These are phyloP conservation scores for Mixornis gularis DNA, from an alignment of 2,113 vertebrate species.

Conservation along the genomic window DNA sequence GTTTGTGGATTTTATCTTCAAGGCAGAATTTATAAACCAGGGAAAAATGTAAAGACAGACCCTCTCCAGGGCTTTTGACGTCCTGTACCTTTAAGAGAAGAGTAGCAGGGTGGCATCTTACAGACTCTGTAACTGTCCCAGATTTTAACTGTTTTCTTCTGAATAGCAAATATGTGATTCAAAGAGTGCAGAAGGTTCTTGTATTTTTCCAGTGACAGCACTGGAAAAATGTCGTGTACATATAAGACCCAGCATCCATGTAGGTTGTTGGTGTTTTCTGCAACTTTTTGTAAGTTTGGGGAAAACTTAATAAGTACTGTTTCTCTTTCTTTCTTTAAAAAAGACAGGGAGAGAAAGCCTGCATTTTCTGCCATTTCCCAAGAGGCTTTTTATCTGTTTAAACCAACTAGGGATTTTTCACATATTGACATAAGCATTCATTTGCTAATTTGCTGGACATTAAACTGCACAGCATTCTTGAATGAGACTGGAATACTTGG, in stretches of 20 bases:
- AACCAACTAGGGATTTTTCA: slow-evolving; percentile 73
- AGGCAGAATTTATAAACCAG: not conserved
- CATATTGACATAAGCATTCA: slow-evolving; percentile 82
- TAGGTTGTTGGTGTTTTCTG: not conserved
- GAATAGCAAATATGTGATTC: not conserved
- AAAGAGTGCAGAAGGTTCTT: not conserved
- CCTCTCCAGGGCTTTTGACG: not conserved
- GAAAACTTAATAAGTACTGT: slow-evolving; percentile 5
- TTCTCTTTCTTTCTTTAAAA: slow-evolving; percentile 52
- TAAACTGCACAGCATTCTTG: slow-evolving; percentile 66
- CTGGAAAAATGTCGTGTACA: not conserved
- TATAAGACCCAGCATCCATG: not conserved
- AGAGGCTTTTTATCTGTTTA: slow-evolving; percentile 71
- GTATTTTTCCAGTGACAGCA: not conserved
- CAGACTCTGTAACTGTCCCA: slow-evolving; percentile 22
- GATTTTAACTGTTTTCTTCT: not conserved
- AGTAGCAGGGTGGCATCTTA: not conserved
- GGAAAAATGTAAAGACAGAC: not conserved
- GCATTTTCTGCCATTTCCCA: slow-evolving; percentile 60
- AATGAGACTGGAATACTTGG: slow-evolving; percentile 64
- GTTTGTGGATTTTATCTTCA: slow-evolving; percentile 12
- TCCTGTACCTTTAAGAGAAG: slow-evolving; percentile 24
- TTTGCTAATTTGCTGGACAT: slow-evolving; percentile 80
- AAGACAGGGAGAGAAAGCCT: slow-evolving; percentile 34
- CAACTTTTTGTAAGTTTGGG: slow-evolving; percentile 6